These are phyloP conservation scores for Cervus canadensis DNA, from an alignment of 2,113 vertebrate genomes.

Conservation along the genomic window DNA sequence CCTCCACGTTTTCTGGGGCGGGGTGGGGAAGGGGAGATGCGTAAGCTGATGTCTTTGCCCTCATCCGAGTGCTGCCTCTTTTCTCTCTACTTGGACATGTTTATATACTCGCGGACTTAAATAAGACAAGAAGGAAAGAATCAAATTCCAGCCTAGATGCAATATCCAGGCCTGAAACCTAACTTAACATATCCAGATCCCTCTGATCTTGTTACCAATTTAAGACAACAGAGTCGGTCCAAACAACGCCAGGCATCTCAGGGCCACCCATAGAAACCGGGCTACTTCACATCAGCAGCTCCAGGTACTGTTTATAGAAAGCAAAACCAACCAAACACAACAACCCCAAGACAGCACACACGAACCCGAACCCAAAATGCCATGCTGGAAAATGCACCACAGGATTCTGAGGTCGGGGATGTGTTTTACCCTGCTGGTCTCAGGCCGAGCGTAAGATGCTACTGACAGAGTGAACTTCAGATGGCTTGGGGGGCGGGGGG, in stretches of 20 bases:
- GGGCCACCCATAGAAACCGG: slow-evolving; percentile 45
- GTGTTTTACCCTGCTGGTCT: background rate
- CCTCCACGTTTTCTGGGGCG: slow-evolving; percentile 33
- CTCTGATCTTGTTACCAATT: slow-evolving; percentile 63
- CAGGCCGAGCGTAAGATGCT: background rate
- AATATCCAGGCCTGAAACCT: slow-evolving; percentile 57
- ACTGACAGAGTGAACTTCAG: background rate
- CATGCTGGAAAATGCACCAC: background rate
- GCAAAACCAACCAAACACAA: background rate
- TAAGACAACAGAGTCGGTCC: slow-evolving; percentile 35
- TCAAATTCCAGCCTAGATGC: slow-evolving; percentile 7
- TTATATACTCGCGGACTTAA: slow-evolving; percentile 60
- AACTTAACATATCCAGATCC: slow-evolving; percentile 55
- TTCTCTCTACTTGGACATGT: slow-evolving; percentile 48
- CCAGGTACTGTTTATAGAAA: background rate
- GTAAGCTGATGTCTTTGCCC: slow-evolving; percentile 50
- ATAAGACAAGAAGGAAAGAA: slow-evolving; percentile 60
- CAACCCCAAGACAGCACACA: background rate
- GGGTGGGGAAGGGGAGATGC: background rate
- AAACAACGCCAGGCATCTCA: slow-evolving; percentile 50
- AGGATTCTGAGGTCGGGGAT: background rate
- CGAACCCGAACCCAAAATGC: background rate
- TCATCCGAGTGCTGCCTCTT: slow-evolving; percentile 36
- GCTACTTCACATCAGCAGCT: slow-evolving; percentile 47
- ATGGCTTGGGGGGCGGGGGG: fast-evolving